A percentile compares a stretch with the other conserved stretches of the same genome.
These are phyloP conservation scores for Chaetura pelagica DNA, from an alignment of 2,113 vertebrate species.

Conservation along the genomic window DNA sequence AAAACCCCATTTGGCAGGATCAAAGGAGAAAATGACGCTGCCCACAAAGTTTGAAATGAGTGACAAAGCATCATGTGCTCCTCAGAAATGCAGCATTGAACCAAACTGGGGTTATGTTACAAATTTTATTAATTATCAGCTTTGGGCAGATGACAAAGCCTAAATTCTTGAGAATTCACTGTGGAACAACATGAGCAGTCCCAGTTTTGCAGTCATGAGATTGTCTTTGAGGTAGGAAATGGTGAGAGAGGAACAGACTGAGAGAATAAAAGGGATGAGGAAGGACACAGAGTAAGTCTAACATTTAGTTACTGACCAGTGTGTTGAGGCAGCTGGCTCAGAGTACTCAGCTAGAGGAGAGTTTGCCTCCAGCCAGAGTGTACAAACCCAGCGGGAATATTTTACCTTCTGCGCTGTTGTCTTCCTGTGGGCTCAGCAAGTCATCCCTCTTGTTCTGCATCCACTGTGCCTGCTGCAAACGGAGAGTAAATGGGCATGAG, in stretches of 20 bases:
- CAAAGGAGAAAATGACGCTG: neutral
- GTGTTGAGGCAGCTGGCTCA: neutral
- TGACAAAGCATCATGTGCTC: neutral
- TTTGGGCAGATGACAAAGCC: neutral
- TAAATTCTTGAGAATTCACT: neutral
- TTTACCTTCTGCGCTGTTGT: neutral
- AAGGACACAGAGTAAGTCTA: neutral
- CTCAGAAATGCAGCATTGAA: neutral
- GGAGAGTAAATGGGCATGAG: neutral
- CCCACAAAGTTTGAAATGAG: neutral
- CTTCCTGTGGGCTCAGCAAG: neutral
- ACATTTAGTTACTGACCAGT: accelerated
- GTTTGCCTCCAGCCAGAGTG: neutral
- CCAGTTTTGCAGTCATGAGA: neutral
- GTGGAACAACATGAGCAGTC: neutral
- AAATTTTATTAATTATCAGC: neutral
- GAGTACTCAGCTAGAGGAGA: neutral
- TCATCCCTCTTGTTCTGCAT: neutral
- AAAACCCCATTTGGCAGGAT: neutral
- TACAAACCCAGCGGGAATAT: neutral
- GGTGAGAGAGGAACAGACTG: accelerated
- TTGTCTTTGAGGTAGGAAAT: neutral
- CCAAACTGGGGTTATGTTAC: neutral
- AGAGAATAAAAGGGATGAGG: neutral
- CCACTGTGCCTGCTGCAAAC: accelerated